Evolutionary conservation across 2,113 vertebrate genomes (phyloP).

Genomic region (Rhinopomastus cyanomelas): DNA sequence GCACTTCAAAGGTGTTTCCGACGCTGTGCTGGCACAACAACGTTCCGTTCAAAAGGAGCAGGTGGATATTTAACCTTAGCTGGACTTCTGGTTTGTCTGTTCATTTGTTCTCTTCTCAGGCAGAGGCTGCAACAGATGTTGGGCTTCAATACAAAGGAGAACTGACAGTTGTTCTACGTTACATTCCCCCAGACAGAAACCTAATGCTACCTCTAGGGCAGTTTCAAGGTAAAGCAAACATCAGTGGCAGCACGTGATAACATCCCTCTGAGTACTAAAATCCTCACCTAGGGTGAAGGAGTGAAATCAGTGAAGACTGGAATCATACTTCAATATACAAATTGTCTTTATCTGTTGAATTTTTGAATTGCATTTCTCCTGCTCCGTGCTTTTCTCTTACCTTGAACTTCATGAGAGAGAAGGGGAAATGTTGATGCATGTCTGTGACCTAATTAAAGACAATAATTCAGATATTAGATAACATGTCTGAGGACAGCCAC

Average conservation of each 20-base stretch:
- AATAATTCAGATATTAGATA: neutral
- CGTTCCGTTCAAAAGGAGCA: neutral
- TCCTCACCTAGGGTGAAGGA: neutral
- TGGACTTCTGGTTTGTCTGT: neutral
- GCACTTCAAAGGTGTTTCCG: neutral
- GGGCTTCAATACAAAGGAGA: slow-evolving; percentile 94
- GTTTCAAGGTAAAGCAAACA: slow-evolving; percentile 82
- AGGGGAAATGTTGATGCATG: neutral
- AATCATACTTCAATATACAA: neutral
- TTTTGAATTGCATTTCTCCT: neutral
- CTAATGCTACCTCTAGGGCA: slow-evolving; percentile 82
- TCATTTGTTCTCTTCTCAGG: slow-evolving; percentile 63
- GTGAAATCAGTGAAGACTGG: neutral
- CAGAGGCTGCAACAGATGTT: slow-evolving; percentile 78
- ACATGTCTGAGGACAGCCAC: neutral
- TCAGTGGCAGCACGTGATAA: neutral
- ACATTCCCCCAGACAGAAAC: slow-evolving; percentile 89
- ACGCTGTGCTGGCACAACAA: neutral
- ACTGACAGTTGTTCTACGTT: slow-evolving; percentile 89
- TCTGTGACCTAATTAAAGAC: neutral
- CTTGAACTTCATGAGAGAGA: neutral
- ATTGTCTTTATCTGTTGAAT: neutral
- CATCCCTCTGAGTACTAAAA: neutral
- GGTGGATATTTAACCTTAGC: neutral
- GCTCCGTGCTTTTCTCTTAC: neutral